Evolutionary conservation across 53 echinoderm and acorn worm genomes (phyloP).

Genomic region (Holothuria scabra): DNA sequence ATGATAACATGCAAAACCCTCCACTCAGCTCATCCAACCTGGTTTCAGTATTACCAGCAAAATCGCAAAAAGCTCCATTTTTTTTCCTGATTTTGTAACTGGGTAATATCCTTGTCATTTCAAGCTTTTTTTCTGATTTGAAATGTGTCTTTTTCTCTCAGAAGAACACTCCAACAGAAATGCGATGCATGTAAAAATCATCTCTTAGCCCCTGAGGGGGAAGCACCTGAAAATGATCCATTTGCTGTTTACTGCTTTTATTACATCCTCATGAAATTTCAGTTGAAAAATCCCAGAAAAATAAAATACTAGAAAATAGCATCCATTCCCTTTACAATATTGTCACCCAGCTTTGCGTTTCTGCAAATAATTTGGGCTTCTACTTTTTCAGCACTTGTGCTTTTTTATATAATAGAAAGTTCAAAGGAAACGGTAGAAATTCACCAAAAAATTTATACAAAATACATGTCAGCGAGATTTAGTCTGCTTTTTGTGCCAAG

Average conservation of each 20-base stretch:
- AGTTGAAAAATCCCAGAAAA: background rate
- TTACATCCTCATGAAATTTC: constrained; percentile 23
- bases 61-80: no score
- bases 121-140: no score
- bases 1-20: no score
- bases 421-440: constrained; percentile 35
- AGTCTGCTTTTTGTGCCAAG: constrained; percentile 8
- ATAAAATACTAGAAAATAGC: constrained; percentile 1
- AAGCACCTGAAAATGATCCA: no score
- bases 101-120: no score
- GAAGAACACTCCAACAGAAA: no score
- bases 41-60: no score
- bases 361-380: constrained; percentile 49
- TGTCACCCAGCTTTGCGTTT: constrained; percentile 39
- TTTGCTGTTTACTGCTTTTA: background rate
- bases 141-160: no score
- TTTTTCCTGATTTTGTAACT: no score
- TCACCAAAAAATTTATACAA: constrained; percentile 21
- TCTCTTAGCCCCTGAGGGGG: no score
- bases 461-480: constrained; percentile 32
- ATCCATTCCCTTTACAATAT: constrained; percentile 28
- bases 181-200: no score
- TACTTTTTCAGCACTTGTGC: constrained; percentile 45
- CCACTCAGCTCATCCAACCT: no score
- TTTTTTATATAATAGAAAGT: constrained; percentile 36